Evolutionary conservation across 2,113 vertebrate genomes (phyloP), one percentile per base, ranked within the genome.

Genomic region (Dascyllus trimaculatus): DNA sequence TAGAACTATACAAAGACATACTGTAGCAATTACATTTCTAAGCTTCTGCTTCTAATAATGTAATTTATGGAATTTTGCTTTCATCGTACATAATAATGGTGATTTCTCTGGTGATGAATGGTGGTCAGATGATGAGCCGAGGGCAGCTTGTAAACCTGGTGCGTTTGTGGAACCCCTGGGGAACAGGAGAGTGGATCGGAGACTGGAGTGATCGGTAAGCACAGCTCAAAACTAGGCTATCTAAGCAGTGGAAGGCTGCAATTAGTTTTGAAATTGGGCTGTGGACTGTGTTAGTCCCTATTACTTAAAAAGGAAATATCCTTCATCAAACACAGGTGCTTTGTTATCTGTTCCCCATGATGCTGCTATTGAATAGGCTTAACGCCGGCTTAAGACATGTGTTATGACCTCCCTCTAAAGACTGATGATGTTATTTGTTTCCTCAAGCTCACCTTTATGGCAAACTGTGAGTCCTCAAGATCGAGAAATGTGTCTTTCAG

Each of bases 141-240:
- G 68, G 87, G 18, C 80, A 84, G 51, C 72, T 70, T 1, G 93
- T 95, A 66, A 85, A 94, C 25, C 88, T 97, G 8, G 91, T 96
- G 32, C 95, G 95, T 76, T 79, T 97, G 60, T 92, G 91, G 91
- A 96, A 97, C 89, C 96, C 96, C 0, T 96, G 95, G 96, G 95
- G 96, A 0, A 85, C 85, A 45, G 92, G 80, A 71, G 96, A 96
- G 60, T 97, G 96, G 96, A 96, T 78, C 5, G 96, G 95, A 87
- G 94, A 93, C 69, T 97, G 96, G 96, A 96, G 96, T 81, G 96
- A 97, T 82, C 80, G 77, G 96, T 96, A 81, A 93, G 80, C 58
- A 38, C 0, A 32, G 25, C 14, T 26, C n/a, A 40, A 40, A 40
- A 40, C 38, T 40, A 40, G 38, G 13, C 40, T 13, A 43, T 43